phyloP scores from a whole-genome alignment of 2,888 invertebrate genomes.

The Silvanus unidentatus region DNA sequence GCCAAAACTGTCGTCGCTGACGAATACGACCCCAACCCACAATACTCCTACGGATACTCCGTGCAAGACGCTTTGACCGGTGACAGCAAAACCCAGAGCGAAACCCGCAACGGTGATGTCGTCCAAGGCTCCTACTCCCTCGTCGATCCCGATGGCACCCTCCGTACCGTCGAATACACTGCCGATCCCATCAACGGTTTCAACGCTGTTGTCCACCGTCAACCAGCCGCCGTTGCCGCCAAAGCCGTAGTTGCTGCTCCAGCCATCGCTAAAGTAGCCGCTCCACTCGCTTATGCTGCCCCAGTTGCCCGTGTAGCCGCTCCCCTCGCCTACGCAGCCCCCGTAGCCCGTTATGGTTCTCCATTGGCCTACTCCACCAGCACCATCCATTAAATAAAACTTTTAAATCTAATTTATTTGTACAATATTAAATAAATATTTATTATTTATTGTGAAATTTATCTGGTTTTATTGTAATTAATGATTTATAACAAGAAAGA shows the following conservation, averaged over 20 bases:
- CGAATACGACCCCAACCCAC: conserved; percentile 40
- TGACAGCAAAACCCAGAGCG: conserved; percentile 56
- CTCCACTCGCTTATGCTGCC: conserved; percentile 28
- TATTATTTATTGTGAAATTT: not conserved
- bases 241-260: conserved; percentile 33
- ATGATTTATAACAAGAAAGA: too few relatives aligned
- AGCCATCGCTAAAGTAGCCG: conserved; percentile 20
- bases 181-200: conserved; percentile 47
- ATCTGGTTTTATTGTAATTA: too few relatives aligned
- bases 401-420: not conserved
- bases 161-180: conserved; percentile 48
- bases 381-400: conserved; percentile 1
- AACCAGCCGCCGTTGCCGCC: conserved; percentile 45
- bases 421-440: not conserved
- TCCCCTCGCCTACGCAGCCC: conserved; percentile 22
- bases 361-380: conserved; percentile 17
- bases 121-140: conserved; percentile 53
- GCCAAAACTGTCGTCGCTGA: conserved; percentile 21
- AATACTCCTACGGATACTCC: conserved; percentile 54
- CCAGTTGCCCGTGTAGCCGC: conserved; percentile 19
- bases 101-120: conserved; percentile 57
- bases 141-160: conserved; percentile 57
- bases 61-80: conserved; percentile 53
- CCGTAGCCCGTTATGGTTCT: conserved; percentile 15
- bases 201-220: conserved; percentile 52